A percentile compares a stretch with the other conserved stretches of the same genome.
Conservation (phyloP, 1,140 invertebrate genomes). For the Drosophila biarmipes region DNA sequence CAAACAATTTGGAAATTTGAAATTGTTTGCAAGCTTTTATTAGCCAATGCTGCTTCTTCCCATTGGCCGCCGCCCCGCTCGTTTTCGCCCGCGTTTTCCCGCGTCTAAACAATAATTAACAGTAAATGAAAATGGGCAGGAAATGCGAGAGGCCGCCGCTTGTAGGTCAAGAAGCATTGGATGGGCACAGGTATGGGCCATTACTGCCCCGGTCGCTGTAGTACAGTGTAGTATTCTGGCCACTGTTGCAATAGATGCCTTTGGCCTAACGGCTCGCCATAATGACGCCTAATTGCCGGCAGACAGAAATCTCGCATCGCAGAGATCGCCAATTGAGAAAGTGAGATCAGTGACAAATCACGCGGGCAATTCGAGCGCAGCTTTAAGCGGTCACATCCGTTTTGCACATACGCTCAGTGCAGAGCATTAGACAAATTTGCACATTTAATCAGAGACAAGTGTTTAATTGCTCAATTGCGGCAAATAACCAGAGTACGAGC, state of each 20-base stretch:
- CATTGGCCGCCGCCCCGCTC: not conserved
- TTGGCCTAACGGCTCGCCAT: slow-evolving; percentile 19
- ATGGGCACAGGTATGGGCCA: slow-evolving; percentile 12
- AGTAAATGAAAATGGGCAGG: slow-evolving; percentile 69
- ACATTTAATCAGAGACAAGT: slow-evolving; percentile 78
- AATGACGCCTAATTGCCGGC: slow-evolving; percentile 51
- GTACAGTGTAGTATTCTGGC: slow-evolving; percentile 3
- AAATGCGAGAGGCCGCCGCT: slow-evolving; percentile 38
- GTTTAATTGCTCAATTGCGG: slow-evolving; percentile 63
- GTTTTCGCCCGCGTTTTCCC: not conserved
- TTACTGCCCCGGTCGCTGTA: slow-evolving; percentile 5
- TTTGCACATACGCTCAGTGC: slow-evolving; percentile 16
- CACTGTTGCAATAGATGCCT: slow-evolving; percentile 43
- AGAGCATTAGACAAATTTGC: slow-evolving; percentile 78
- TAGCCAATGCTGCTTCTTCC: slow-evolving; percentile 49
- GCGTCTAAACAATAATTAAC: slow-evolving; percentile 67
- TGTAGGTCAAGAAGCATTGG: slow-evolving; percentile 73
- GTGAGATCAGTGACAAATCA: slow-evolving; percentile 67
- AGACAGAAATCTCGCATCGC: slow-evolving; percentile 33
- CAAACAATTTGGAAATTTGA: slow-evolving; percentile 56
- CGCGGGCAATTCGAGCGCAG: slow-evolving; percentile 44
- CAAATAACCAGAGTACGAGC: slow-evolving; percentile 46
- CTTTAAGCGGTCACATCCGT: slow-evolving; percentile 71
- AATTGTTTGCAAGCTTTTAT: slow-evolving; percentile 74
- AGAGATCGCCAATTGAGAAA: slow-evolving; percentile 36